phyloP scores from a whole-genome alignment of 2,797 vertebrate genomes.

The Ciconia nigra region DNA sequence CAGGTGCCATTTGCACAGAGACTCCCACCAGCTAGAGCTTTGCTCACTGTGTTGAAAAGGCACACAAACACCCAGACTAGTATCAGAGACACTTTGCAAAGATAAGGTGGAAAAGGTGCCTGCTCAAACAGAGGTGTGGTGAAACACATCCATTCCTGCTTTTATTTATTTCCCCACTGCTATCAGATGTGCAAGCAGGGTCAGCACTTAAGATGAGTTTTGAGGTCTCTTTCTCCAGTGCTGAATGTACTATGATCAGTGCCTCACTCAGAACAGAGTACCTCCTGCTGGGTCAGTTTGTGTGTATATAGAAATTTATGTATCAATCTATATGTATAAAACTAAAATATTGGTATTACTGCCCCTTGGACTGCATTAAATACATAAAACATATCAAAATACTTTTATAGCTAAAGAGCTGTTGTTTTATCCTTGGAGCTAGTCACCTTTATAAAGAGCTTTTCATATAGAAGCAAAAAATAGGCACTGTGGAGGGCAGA shows the following conservation, averaged over 20 bases:
- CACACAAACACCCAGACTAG: neutral
- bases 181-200: neutral
- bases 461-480: neutral
- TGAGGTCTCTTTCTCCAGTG: neutral
- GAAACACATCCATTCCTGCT: neutral
- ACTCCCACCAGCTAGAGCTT: neutral
- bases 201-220: neutral
- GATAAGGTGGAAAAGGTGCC: neutral
- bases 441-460: neutral
- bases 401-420: neutral
- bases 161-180: neutral
- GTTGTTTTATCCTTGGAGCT: neutral
- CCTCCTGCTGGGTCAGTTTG: neutral
- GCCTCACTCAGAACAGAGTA: neutral
- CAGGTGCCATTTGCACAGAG: neutral
- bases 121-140: neutral
- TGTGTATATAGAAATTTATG: neutral
- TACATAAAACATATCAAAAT: neutral
- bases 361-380: neutral
- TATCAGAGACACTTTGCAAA: neutral
- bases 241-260: neutral
- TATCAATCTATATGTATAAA: neutral
- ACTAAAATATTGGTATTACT: neutral
- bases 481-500: neutral
- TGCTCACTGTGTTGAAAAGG: neutral